A percentile compares a stretch with the other conserved stretches of the same genome.
phyloP scores from a whole-genome alignment of 2,797 vertebrate species.

The Podargus strigoides region DNA sequence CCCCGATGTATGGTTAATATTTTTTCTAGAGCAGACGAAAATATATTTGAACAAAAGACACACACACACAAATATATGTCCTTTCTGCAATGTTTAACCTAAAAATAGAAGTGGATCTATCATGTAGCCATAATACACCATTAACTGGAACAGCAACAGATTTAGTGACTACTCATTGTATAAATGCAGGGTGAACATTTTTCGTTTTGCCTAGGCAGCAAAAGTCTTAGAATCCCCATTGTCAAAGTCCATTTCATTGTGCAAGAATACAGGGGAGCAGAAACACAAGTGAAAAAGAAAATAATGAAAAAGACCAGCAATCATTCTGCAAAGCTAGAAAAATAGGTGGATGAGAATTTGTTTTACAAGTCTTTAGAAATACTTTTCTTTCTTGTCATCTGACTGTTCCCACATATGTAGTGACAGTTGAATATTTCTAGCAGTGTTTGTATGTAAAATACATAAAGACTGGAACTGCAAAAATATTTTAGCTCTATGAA shows the following conservation, averaged over 20 bases:
- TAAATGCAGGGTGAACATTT: neutral
- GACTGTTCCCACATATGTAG: neutral
- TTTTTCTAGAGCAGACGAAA: neutral
- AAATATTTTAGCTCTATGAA: neutral
- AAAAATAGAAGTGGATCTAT: neutral
- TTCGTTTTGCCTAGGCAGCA: neutral
- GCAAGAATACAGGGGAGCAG: neutral
- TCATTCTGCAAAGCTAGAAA: neutral
- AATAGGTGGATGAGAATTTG: neutral
- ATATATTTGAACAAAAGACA: neutral
- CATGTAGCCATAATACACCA: neutral
- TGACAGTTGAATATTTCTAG: neutral
- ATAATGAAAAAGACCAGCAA: neutral
- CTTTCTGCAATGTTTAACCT: neutral
- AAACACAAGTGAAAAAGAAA: neutral
- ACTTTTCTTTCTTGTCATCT: neutral
- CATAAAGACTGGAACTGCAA: neutral
- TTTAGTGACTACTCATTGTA: neutral
- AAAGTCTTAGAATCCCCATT: neutral
- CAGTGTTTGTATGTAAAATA: neutral
- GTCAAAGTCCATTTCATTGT: neutral
- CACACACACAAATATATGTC: accelerated
- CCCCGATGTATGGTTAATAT: neutral
- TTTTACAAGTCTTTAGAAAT: neutral
- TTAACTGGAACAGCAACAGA: neutral